phyloP scores from a whole-genome alignment of 2,797 vertebrate genomes.

The Falco naumanni region DNA sequence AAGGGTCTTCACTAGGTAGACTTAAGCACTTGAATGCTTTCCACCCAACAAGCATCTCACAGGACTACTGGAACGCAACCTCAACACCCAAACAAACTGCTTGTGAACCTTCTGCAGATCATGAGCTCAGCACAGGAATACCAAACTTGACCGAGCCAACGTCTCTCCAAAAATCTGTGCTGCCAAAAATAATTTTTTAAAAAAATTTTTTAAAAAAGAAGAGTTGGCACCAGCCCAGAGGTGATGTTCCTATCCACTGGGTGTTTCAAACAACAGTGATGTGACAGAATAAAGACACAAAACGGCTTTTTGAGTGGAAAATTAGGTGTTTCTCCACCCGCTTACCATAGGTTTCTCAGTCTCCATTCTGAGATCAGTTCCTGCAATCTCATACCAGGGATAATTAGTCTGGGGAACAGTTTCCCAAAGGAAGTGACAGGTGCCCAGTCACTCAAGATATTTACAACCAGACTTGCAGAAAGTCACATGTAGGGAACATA shows the following conservation, averaged over 20 bases:
- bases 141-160: neutral
- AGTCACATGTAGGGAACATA: constrained; percentile 33
- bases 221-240: neutral
- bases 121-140: neutral
- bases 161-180: neutral
- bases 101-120: neutral
- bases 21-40: neutral
- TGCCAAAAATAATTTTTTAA: neutral
- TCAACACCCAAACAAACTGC: neutral
- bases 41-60: neutral
- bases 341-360: neutral
- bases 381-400: constrained; percentile 30
- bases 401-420: constrained; percentile 22
- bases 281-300: neutral
- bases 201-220: too few species aligned
- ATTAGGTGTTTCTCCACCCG: neutral
- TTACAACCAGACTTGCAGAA: constrained; percentile 35
- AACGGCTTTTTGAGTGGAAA: neutral
- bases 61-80: neutral
- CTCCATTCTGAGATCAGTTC: constrained; percentile 20
- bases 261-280: neutral
- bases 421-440: constrained; percentile 62
- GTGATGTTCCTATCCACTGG: neutral
- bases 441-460: constrained; percentile 52
- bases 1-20: neutral